phyloP scores from a whole-genome alignment of 2,888 invertebrate genomes.

The Cantharis rufa region DNA sequence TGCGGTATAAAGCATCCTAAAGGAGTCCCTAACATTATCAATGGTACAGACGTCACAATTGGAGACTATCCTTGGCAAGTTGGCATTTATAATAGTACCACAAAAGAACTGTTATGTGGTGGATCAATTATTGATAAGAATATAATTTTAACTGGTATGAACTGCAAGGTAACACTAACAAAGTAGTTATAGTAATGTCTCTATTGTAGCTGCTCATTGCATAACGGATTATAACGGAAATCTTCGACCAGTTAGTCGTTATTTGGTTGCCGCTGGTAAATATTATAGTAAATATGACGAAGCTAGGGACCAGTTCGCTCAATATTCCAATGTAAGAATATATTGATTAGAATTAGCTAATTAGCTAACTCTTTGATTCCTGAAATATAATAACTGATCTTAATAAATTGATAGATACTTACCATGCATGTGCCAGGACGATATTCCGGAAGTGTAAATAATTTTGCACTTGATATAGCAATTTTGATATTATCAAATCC shows the following conservation, averaged over 20 bases:
- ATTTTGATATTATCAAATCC: slow-evolving; percentile 41
- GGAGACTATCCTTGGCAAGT: not conserved
- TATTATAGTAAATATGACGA: slow-evolving; percentile 41
- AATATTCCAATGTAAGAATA: not conserved
- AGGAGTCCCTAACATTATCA: not conserved
- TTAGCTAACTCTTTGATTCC: too few relatives aligned
- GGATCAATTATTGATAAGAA: not conserved
- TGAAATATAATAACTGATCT: too few relatives aligned
- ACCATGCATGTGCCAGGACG: too few relatives aligned
- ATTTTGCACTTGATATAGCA: slow-evolving; percentile 44
- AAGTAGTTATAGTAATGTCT: too few relatives aligned
- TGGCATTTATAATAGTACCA: not conserved
- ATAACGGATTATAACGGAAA: slow-evolving; percentile 15
- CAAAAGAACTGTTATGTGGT: not conserved
- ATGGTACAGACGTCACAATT: not conserved
- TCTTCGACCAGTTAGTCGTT: slow-evolving; percentile 11
- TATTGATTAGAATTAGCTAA: too few relatives aligned
- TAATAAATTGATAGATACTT: too few relatives aligned
- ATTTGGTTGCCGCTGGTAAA: slow-evolving; percentile 43
- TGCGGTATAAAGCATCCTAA: not conserved
- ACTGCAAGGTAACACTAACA: too few relatives aligned
- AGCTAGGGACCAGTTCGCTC: slow-evolving; percentile 31
- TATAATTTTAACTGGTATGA: not conserved
- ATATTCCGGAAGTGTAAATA: too few relatives aligned
- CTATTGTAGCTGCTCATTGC: not conserved